Base-by-base conservation (phyloP, 2,113 vertebrate genomes). In the Mobula birostris region DNA sequence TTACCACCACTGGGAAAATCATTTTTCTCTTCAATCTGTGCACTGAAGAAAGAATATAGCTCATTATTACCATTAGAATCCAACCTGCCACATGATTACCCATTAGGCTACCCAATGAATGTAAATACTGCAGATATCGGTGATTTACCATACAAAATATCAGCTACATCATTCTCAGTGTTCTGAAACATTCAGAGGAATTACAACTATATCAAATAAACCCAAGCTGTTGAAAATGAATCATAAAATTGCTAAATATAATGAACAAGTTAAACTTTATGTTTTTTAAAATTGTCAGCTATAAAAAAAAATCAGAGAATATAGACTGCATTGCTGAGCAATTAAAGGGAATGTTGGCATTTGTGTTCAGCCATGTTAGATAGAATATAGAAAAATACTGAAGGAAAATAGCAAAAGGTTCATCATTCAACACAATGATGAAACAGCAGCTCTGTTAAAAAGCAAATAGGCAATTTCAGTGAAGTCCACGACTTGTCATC, bases 391-490 rank as follows among this genome's bases (percentile, higher is more conserved):
- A 93, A 93, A 27, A 74, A 27, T 74, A 56, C 61, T 48, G 40
- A 74, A 29, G 32, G 15, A 74, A 91, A 74, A 70, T 74, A 56
- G 11, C 74, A 74, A 93, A 93, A 93, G 24, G 68, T 40, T 74
- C 68, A 93, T 74, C 70, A 21, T 40, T 93, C 68, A 92, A 3
- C 11, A 15, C 27, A 93, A 93, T 70, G 32, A 92, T n/a, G 24
- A 74, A 93, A 74, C 70, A 93, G 66, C 91, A 93, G 36, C 70
- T 93, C 91, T 76, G 6, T 56, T 8, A 68, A 74, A 72, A 40
- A 93, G 68, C 70, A 93, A 56, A 74, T 74, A 74, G 56, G 91
- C 91, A 56, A 74, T 76, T 93, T 93, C 91, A 76, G 7, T 74
- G 70, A 74, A 70, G 74, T 40, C 40, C 27, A 93, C 14, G 11